Evolutionary conservation across 2,888 invertebrate species (phyloP), one percentile per base, ranked within the genome.

Genomic region (Leucophora obtusa): DNA sequence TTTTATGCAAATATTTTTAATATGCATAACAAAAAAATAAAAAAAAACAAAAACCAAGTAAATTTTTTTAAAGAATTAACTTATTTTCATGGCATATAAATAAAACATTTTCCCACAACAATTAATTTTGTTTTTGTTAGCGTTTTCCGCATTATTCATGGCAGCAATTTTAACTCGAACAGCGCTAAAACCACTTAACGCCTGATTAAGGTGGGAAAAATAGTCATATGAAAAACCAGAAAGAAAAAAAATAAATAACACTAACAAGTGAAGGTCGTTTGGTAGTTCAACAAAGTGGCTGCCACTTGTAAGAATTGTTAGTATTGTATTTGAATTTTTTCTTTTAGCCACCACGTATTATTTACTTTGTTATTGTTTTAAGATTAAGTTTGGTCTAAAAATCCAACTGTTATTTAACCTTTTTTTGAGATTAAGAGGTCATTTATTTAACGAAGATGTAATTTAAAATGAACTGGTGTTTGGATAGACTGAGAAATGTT

Each of bases 141-240:
- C 50, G 50, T 73, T 65, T 73, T 73, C 73, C 73, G 73, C 73
- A 73, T 73, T 73, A 38, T 65, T 62, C 15, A 53, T 24, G 59
- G 35, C 15, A 70, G 11, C 9, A 2, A 47, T 6, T 47, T 62
- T 70, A 43, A 69, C 11, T 21, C 51, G 59, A 38, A 54, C 14
- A 43, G 11, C 17, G 54, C 35, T 63, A 21, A 21, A 59, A 33
- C 33, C 71, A 71, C 60, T 77, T 77, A 77, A 62, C 60, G 71
- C 59, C 77, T 66, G 66, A 66, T 65, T 60, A 66, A 71, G 77
- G 71, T 77, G 77, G 71, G 71, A 77, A 71, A 70, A 71, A 33
- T 21, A 28, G 47, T 8, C 15, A 17, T 24, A n/a, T 24, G 43
- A 60, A 35, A 58, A 68, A 11, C 43, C 43, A 47, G 43, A 47